phyloP scores from a whole-genome alignment of 2,113 vertebrate genomes.

The Litocranius walleri region DNA sequence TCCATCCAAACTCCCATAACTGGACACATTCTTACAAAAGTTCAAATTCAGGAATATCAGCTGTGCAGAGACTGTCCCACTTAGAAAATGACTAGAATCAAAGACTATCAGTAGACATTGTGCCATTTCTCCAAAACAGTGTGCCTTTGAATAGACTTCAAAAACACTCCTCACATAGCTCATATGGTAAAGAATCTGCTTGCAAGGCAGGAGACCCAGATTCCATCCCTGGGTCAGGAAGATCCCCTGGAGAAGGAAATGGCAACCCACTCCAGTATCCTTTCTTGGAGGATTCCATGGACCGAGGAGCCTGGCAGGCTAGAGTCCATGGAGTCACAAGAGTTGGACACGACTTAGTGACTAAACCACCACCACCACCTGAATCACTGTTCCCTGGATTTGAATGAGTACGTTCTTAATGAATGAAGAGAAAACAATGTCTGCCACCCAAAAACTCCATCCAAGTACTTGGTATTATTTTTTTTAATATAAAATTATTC shows the following conservation, averaged over 20 bases:
- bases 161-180: neutral
- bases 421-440: neutral
- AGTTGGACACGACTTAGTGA: accelerated
- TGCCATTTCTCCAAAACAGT: neutral
- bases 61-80: neutral
- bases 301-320: neutral
- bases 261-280: neutral
- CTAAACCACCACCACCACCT: neutral
- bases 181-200: neutral
- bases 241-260: neutral
- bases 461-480: neutral
- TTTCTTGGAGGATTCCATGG: neutral
- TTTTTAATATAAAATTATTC: neutral
- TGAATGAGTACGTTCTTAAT: neutral
- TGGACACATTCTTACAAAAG: neutral
- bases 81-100: neutral
- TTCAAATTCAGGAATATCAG: neutral
- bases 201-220: neutral
- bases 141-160: neutral
- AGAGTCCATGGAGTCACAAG: neutral
- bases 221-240: accelerated
- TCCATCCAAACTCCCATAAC: neutral
- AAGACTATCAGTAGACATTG: neutral
- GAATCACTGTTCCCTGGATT: neutral
- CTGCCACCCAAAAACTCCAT: neutral